Base-by-base conservation (phyloP, 2,888 invertebrate genomes). In the Neocrepidodera transversa region DNA sequence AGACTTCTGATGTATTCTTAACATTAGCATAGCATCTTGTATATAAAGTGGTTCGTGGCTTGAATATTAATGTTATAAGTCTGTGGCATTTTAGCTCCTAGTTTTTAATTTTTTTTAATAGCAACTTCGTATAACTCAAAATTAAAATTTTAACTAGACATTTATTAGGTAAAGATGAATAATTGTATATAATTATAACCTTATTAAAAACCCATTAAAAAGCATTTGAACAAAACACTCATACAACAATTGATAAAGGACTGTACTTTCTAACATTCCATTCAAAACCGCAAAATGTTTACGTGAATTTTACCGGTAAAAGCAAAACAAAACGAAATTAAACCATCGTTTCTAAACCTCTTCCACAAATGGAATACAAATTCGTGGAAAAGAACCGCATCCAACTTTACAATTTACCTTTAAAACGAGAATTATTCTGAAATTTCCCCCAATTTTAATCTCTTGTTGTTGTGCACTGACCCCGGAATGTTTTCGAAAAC, bases 31-130 rank as follows among this genome's bases (percentile, higher is more conserved):
- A 71, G 71, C 71, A n/a, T n/a, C n/a, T n/a, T n/a, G 71, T 72
- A 74, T 74, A 71, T 71, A 72, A 73, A 73, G 71, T 70, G 71
- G 70, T 73, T 64, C 74, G 74, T 72, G 74, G 73, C 72, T 72
- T 72, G 74, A 74, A 75, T 76, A 74, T 76, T 75, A 76, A 75
- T 73, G 36, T 16, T n/a, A n/a, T n/a, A n/a, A n/a, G n/a, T n/a
- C n/a, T n/a, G n/a, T n/a, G n/a, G n/a, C n/a, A n/a, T n/a, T n/a
- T n/a, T n/a, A n/a, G n/a, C n/a, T n/a, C n/a, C n/a, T n/a, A n/a
- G n/a, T n/a, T n/a, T n/a, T n/a, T n/a, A n/a, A n/a, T n/a, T n/a
- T n/a, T n/a, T n/a, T n/a, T n/a, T n/a, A n/a, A n/a, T n/a, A n/a
- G n/a, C n/a, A n/a, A n/a, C n/a, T n/a, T n/a, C n/a, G n/a, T n/a